These are phyloP conservation scores for Colletes latitarsis DNA, from an alignment of 1,140 invertebrate genomes.

Conservation along the genomic window DNA sequence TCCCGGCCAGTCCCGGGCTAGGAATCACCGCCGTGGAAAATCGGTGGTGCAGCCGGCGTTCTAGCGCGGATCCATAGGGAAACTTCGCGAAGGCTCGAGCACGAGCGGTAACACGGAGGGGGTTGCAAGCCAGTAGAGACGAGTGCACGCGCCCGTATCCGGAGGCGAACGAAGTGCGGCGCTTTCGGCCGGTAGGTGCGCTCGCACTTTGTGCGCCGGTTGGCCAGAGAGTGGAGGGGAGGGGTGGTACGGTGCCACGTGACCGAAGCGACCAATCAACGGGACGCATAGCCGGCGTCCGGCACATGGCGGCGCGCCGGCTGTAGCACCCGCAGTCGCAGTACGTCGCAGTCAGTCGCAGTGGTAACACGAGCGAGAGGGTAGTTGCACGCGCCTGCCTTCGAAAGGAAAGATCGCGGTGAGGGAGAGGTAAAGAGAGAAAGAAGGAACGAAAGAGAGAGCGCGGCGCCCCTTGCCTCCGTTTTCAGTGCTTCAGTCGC, in stretches of 20 bases:
- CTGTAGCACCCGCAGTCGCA: conserved; percentile 72
- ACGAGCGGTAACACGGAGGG: conserved; percentile 51
- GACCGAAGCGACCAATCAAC: conserved; percentile 65
- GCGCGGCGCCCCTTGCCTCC: conserved; percentile 58
- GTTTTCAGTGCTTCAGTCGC: conserved; percentile 68
- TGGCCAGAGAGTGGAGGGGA: conserved; percentile 53
- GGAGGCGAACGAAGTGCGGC: conserved; percentile 41
- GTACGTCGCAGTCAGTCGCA: conserved; percentile 79
- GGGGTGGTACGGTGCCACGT: conserved; percentile 68
- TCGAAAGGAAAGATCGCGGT: conserved; percentile 66
- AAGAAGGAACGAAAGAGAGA: conserved; percentile 46
- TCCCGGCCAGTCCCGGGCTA: conserved; percentile 15
- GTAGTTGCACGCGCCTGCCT: conserved; percentile 75
- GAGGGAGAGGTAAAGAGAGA: conserved; percentile 33
- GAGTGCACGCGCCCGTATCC: conserved; percentile 55
- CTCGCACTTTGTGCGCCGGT: conserved; percentile 45
- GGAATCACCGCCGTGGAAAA: conserved; percentile 49
- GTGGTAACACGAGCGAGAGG: conserved; percentile 77
- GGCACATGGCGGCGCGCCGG: conserved; percentile 74
- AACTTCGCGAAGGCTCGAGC: conserved; percentile 39
- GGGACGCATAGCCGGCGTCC: conserved; percentile 71
- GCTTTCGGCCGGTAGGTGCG: conserved; percentile 53
- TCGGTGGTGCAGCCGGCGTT: conserved; percentile 36
- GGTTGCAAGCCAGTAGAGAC: conserved; percentile 55
- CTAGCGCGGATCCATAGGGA: conserved; percentile 47